Base-by-base conservation (phyloP, 2,888 invertebrate species). In the Chrysolina haemoptera region DNA sequence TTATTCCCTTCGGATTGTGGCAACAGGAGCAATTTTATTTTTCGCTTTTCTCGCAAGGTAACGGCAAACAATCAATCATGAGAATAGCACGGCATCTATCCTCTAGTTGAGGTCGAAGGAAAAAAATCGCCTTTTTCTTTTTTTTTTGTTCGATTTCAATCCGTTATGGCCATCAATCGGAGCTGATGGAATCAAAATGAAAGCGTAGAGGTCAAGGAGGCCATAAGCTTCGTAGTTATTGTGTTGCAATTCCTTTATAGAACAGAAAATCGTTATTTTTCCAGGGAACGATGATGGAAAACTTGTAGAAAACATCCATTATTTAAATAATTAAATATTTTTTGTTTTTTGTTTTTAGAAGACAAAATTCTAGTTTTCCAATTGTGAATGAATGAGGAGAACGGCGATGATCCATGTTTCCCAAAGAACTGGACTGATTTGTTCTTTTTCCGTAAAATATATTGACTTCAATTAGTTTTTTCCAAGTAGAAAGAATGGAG, bases 1-100 rank as follows among this genome's bases (percentile, higher is more conserved):
- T 59, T 59, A 59, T 59, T 27, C 59, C 59, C 35, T 27, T 59
- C 59, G 59, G 59, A 35, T 35, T n/a, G 35, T 9, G 35, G 59
- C 22, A 59, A 59, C 59, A 59, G 59, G n/a, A 35, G 35, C 35
- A 35, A 59, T 35, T n/a, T 59, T 35, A 16, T 59, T 59, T 59
- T 59, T 16, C 59, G 22, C 18, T 59, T 59, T 59, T 27, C 59
- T 59, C 14, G 14, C 59, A 14, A 27, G 27, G 16, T 59, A 59
- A 35, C 59, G n/a, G 27, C 14, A 12, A 35, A 35, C 16, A 22
- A 59, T 59, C n/a, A 59, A 59, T 59, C 59, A 59, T n/a, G 59
- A n/a, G 22, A n/a, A n/a, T n/a, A 59, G 16, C 53, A n/a, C 59
- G 59, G 59, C 59, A n/a, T 59, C 14, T 14, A 22, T 59, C 27